Evolutionary conservation across 2,888 invertebrate species (phyloP).

Genomic region (Peribatodes rhomboidaria): DNA sequence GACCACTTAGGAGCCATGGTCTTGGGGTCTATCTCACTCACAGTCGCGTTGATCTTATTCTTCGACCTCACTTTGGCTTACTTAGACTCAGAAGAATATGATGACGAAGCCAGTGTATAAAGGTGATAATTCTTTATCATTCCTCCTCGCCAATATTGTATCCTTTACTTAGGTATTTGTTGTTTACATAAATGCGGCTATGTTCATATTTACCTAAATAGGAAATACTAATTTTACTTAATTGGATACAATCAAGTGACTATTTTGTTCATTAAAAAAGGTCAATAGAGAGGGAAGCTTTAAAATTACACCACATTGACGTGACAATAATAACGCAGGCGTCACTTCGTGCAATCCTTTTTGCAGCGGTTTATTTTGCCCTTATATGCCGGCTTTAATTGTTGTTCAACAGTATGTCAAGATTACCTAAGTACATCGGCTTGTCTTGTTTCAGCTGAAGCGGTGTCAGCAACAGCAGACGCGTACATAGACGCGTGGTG

Average conservation of each 20-base stretch:
- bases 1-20: conserved; percentile 64
- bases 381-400: too few relatives aligned
- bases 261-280: too few relatives aligned
- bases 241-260: too few relatives aligned
- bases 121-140: conserved; percentile 49
- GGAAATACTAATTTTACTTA: too few relatives aligned
- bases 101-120: conserved; percentile 76
- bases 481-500: conserved; percentile 81
- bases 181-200: not conserved
- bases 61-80: conserved; percentile 78
- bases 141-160: not conserved
- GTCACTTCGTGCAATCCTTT: too few relatives aligned
- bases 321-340: too few relatives aligned
- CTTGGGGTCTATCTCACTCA: conserved; percentile 63
- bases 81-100: conserved; percentile 79
- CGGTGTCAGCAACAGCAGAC: conserved; percentile 76
- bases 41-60: conserved; percentile 71
- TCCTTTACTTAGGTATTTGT: not conserved
- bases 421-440: not conserved
- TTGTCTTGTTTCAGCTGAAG: conserved; percentile 63
- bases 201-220: too few relatives aligned
- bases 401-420: too few relatives aligned
- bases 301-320: too few relatives aligned
- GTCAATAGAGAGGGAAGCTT: too few relatives aligned
- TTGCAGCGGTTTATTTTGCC: too few relatives aligned